Evolutionary conservation across 2,797 vertebrate genomes (phyloP).

Genomic region (Moxostoma hubbsi): DNA sequence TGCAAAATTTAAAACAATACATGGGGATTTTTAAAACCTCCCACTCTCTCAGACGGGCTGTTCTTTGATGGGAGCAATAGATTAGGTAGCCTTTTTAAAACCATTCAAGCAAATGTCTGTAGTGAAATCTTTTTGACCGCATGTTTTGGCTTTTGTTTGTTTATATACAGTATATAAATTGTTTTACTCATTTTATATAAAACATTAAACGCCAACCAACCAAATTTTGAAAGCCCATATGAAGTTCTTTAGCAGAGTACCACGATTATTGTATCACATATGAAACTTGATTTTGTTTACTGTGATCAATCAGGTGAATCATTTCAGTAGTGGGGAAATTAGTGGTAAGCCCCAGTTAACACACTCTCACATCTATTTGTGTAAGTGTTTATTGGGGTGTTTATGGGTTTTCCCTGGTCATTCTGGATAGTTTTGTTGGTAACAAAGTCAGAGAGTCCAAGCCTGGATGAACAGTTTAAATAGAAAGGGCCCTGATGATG

Average conservation of each 20-base stretch:
- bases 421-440: slow-evolving; percentile 48
- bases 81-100: neutral
- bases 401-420: slow-evolving; percentile 57
- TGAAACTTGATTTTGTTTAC: slow-evolving; percentile 51
- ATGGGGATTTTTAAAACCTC: slow-evolving; percentile 22
- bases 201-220: neutral
- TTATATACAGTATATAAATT: too few relatives aligned
- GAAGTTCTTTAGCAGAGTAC: neutral
- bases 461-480: slow-evolving; percentile 15
- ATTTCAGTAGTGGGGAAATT: slow-evolving; percentile 58
- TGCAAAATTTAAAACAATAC: neutral
- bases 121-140: neutral
- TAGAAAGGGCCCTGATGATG: slow-evolving; percentile 5
- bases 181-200: neutral
- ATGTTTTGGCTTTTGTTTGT: neutral
- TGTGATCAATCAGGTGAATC: slow-evolving; percentile 52
- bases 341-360: slow-evolving; percentile 59
- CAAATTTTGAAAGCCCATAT: neutral
- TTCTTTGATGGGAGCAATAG: neutral
- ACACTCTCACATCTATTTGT: slow-evolving; percentile 35
- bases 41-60: neutral
- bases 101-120: neutral
- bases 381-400: slow-evolving; percentile 38
- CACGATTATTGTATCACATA: neutral
- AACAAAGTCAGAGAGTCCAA: slow-evolving; percentile 13